Base-by-base conservation (phyloP, 2,797 vertebrate genomes). In the Gastrophryne carolinensis region DNA sequence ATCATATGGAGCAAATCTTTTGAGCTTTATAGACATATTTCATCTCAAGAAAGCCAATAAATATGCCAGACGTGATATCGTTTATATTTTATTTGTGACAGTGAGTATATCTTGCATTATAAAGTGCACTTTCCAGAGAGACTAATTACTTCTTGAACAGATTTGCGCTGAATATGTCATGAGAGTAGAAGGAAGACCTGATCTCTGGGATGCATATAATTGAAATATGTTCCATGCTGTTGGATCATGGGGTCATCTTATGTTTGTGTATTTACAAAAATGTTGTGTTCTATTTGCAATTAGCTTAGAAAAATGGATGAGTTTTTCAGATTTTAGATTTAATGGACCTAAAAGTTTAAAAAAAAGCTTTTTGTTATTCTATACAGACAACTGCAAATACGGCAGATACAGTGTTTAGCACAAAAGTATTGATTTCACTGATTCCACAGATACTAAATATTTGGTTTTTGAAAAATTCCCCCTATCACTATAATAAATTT, bases 21-120 rank as follows among this genome's bases (percentile, higher is more conserved):
- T 37, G 30, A 17, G 64, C 23, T 30, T 67, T 24, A 26, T 26
- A 21, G 17, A 13, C 13, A 32, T 50, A 29, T 19, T 7, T 8
- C 27, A 8, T 50, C 27, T n/a, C 23, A 21, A 8, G 35, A 52
- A 67, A 65, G 26, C 17, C 47, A 65, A 65, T 65, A 65, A 65
- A 65, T 65, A 50, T 65, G 62, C 49, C 62, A 65, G 1, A 11
- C 11, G 30, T 65, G 41, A 65, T 50, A 41, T 6, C 24, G 9
- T 65, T 23, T 32, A 49, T 32, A 65, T 49, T 65, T 49, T 50
- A 65, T 10, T 30, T 32, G 24, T 26, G 24, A 54, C 52, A 54
- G 52, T 6, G 5, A 6, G 52, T 26, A 47, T 47, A 7, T 17
- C n/a, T 47, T 47, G 41, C n/a, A 47, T 47, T 47, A 47, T 17